These are phyloP conservation scores for Netelia virgata DNA, from an alignment of 2,888 invertebrate species.

Conservation along the genomic window DNA sequence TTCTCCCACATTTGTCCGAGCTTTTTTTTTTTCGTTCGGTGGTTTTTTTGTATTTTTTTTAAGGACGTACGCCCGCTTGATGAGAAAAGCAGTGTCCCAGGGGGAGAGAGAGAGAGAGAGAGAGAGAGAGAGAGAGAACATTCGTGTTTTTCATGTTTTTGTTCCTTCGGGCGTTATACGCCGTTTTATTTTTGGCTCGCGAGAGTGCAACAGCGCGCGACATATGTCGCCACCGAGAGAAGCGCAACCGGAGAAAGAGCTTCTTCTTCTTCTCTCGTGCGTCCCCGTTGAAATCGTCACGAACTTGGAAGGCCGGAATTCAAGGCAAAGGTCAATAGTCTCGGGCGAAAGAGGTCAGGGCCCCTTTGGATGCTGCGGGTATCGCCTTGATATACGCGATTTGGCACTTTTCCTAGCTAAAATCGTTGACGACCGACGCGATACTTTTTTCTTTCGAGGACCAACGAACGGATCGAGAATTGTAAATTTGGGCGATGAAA, in stretches of 20 bases:
- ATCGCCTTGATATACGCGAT: slow-evolving; percentile 19
- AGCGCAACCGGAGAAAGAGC: slow-evolving; percentile 22
- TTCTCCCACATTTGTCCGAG: slow-evolving; percentile 40
- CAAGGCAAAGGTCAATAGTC: slow-evolving; percentile 73
- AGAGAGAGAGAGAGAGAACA: slow-evolving; percentile 37
- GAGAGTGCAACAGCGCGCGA: slow-evolving; percentile 18
- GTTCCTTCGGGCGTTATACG: slow-evolving; percentile 38
- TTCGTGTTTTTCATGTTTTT: slow-evolving; percentile 41
- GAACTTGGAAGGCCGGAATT: slow-evolving; percentile 73
- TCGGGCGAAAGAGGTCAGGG: slow-evolving; percentile 63
- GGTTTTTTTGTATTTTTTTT: slow-evolving; percentile 13
- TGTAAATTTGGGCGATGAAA: no score
- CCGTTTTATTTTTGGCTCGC: slow-evolving; percentile 70
- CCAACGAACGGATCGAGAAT: no score
- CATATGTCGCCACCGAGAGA: slow-evolving; percentile 34
- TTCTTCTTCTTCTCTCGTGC: slow-evolving; percentile 3
- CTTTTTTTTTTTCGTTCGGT: background rate
- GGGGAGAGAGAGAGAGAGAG: slow-evolving; percentile 19
- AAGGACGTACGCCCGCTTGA: slow-evolving; percentile 44
- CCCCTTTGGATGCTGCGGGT: slow-evolving; percentile 39
- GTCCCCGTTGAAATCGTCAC: slow-evolving; percentile 58
- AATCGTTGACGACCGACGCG: background rate
- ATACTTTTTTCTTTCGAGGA: background rate
- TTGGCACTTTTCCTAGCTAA: background rate
- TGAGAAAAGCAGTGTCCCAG: slow-evolving; percentile 42